phyloP scores from a whole-genome alignment of 2,797 vertebrate species.

The Oreochromis mossambicus region DNA sequence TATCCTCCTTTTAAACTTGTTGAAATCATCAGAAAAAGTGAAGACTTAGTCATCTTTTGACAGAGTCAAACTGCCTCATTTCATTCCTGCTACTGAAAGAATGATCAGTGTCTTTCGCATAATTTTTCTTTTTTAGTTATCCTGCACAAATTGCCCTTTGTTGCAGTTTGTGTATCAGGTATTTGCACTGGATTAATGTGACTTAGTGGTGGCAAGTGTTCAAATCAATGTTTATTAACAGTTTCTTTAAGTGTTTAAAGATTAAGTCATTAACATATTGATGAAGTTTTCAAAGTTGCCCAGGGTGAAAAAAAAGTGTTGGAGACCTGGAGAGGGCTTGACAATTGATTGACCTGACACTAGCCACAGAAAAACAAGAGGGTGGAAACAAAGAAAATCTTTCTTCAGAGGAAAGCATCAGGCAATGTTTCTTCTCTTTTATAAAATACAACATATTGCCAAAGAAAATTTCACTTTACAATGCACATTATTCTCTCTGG shows the following conservation, averaged over 20 bases:
- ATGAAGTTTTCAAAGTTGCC: constrained; percentile 91
- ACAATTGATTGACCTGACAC: constrained; percentile 75
- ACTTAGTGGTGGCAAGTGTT: constrained; percentile 82
- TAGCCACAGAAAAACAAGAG: constrained; percentile 21
- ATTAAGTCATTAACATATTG: constrained; percentile 98
- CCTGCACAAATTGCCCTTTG: constrained; percentile 47
- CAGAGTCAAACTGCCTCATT: background rate
- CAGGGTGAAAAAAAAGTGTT: constrained; percentile 77
- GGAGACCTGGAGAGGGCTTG: constrained; percentile 81
- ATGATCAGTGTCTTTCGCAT: constrained; percentile 33
- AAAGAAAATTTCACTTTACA: background rate
- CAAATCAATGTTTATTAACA: constrained; percentile 92
- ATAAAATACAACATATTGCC: background rate
- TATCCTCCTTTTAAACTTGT: background rate
- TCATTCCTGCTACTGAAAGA: background rate
- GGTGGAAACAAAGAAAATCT: background rate
- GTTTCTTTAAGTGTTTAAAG: constrained; percentile 92
- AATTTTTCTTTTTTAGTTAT: constrained; percentile 37
- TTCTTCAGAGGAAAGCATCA: background rate
- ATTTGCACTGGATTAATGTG: constrained; percentile 91
- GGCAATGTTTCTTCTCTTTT: background rate
- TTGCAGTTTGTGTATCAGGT: constrained; percentile 83
- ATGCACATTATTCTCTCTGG: background rate
- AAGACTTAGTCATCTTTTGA: background rate
- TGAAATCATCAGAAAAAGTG: background rate